Evolutionary conservation across 2,113 vertebrate genomes (phyloP).

Genomic region (Chrysemys picta): DNA sequence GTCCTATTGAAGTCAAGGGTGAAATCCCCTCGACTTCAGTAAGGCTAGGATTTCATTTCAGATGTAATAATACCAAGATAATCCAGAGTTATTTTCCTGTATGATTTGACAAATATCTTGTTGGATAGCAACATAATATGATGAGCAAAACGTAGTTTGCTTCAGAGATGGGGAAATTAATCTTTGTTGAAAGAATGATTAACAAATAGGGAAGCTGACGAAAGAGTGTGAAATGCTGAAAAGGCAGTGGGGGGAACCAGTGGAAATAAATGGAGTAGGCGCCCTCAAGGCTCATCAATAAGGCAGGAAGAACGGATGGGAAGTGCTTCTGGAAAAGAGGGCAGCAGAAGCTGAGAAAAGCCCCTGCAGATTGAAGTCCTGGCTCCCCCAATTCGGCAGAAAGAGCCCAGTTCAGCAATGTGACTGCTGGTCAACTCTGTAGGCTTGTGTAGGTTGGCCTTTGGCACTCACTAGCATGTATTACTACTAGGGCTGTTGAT

Average conservation of each 20-base stretch:
- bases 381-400: no score
- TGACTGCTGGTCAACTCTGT: no score
- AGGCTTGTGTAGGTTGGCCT: no score
- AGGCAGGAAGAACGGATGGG: no score
- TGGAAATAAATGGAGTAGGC: no score
- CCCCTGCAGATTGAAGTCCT: no score
- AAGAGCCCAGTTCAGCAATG: no score
- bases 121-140: not conserved
- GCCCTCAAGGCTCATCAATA: no score
- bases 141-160: not conserved
- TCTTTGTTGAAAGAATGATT: not conserved
- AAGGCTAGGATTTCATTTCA: not conserved
- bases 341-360: no score
- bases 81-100: not conserved
- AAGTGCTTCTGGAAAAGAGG: no score
- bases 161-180: not conserved
- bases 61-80: not conserved
- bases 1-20: not conserved
- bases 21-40: not conserved
- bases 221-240: not conserved
- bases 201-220: not conserved
- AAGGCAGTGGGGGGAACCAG: not conserved
- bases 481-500: no score
- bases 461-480: no score
- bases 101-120: not conserved